A percentile compares a stretch with the other conserved stretches of the same genome.
phyloP scores from a whole-genome alignment of 2,888 invertebrate species.

The Cosmia trapezina region DNA sequence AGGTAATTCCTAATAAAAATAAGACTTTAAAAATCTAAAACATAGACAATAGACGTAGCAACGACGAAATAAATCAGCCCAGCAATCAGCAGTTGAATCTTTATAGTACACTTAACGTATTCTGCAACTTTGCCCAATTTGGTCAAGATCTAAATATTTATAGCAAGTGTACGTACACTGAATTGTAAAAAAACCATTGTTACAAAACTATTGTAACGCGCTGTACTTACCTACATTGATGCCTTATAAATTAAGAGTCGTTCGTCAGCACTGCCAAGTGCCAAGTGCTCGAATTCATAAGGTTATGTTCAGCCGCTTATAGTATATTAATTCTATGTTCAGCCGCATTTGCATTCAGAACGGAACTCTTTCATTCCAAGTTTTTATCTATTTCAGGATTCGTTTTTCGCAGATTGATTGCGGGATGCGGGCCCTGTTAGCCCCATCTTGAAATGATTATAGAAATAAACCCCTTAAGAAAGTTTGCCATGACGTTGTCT shows the following conservation, averaged over 20 bases:
- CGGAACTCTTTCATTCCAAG: background rate
- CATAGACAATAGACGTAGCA: background rate
- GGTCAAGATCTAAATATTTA: constrained; percentile 58
- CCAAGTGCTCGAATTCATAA: background rate
- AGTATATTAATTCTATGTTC: too few relatives aligned
- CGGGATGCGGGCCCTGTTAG: too few relatives aligned
- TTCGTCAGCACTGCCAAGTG: background rate
- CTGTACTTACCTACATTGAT: background rate
- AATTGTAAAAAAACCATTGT: constrained; percentile 62
- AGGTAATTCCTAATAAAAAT: background rate
- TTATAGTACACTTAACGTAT: constrained; percentile 8
- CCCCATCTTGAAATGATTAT: background rate
- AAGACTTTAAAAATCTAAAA: constrained; percentile 2
- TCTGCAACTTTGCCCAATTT: constrained; percentile 40
- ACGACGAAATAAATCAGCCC: background rate
- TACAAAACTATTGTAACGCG: constrained; percentile 38
- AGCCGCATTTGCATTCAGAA: too few relatives aligned
- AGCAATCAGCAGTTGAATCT: too few relatives aligned
- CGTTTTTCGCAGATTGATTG: background rate
- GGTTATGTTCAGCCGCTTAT: background rate
- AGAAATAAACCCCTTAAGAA: background rate
- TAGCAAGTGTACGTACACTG: constrained; percentile 50
- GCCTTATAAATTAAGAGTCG: background rate
- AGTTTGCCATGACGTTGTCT: background rate
- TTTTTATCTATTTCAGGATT: background rate